Percentiles rank a stretch among this genome's conserved stretches.
phyloP scores from a whole-genome alignment of 2,113 vertebrate species.

The Eublepharis macularius region DNA sequence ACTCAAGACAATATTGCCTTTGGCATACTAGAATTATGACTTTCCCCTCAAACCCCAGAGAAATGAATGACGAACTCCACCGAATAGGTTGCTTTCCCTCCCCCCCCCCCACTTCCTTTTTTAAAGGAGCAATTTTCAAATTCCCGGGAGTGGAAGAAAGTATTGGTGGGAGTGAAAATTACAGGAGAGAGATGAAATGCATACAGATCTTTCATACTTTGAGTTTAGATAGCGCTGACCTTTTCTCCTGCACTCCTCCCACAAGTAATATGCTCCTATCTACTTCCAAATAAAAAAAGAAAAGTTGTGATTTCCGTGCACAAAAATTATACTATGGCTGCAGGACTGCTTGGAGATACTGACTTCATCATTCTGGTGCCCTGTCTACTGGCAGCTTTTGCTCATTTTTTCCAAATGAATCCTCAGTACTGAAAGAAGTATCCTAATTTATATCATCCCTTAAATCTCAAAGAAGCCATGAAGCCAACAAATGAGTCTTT shows the following conservation, averaged over 20 bases:
- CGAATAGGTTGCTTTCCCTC: no score
- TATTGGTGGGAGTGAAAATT: not conserved
- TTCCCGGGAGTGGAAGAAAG: not conserved
- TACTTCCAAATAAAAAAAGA: not conserved
- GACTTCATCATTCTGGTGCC: constrained; percentile 4
- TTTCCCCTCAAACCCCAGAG: constrained; percentile 9
- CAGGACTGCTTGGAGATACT: constrained; percentile 23
- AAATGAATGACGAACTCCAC: not conserved
- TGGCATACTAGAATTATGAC: constrained; percentile 7
- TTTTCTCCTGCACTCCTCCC: constrained; percentile 20
- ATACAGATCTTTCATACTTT: not conserved
- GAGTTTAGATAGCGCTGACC: not conserved
- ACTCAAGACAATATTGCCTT: constrained; percentile 5
- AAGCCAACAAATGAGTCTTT: constrained; percentile 14
- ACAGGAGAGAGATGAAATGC: not conserved
- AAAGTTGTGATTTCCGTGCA: not conserved
- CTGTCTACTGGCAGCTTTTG: constrained; percentile 31
- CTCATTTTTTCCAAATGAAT: constrained; percentile 25
- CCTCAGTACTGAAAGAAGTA: constrained; percentile 22
- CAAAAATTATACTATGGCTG: constrained; percentile 13
- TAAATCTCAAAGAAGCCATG: constrained; percentile 24
- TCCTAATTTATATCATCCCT: constrained; percentile 20
- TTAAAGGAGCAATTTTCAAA: not conserved
- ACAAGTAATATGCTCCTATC: not conserved
- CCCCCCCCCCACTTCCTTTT: not conserved